phyloP scores from a whole-genome alignment of 2,888 invertebrate species.

The Boloria selene region DNA sequence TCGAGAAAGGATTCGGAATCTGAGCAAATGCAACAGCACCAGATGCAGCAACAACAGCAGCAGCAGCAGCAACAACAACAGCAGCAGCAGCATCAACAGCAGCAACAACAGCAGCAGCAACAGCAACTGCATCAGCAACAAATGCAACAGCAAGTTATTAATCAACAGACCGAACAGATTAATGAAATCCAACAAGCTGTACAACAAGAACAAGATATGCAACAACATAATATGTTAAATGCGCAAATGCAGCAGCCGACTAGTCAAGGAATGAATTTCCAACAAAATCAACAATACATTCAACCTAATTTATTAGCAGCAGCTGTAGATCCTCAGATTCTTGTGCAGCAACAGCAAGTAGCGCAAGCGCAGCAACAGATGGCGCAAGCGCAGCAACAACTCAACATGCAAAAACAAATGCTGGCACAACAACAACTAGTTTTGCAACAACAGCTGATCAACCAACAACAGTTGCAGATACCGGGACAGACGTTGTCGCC shows the following conservation, averaged over 20 bases:
- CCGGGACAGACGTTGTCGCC: slow-evolving; percentile 77
- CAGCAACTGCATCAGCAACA: slow-evolving; percentile 52
- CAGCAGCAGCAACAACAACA: slow-evolving; percentile 50
- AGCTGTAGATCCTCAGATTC: slow-evolving; percentile 62
- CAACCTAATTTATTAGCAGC: slow-evolving; percentile 60
- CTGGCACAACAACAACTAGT: slow-evolving; percentile 75
- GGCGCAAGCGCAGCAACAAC: slow-evolving; percentile 72
- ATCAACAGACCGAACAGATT: slow-evolving; percentile 44
- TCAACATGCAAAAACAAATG: slow-evolving; percentile 77
- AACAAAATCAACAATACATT: slow-evolving; percentile 61
- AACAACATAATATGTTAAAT: slow-evolving; percentile 64
- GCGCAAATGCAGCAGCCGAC: slow-evolving; percentile 62
- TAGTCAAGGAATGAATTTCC: slow-evolving; percentile 55
- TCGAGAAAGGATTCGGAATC: slow-evolving; percentile 72
- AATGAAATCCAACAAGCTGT: slow-evolving; percentile 49
- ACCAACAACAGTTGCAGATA: slow-evolving; percentile 69
- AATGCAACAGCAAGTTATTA: slow-evolving; percentile 49
- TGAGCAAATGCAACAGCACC: slow-evolving; percentile 57
- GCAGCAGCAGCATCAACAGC: slow-evolving; percentile 51
- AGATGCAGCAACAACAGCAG: slow-evolving; percentile 50
- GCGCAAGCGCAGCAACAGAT: slow-evolving; percentile 75
- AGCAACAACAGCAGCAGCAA: slow-evolving; percentile 41
- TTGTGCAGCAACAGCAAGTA: slow-evolving; percentile 73
- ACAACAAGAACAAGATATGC: slow-evolving; percentile 58
- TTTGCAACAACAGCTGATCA: slow-evolving; percentile 74